phyloP scores from a whole-genome alignment of 2,113 vertebrate genomes.

The Crotalus helleri region DNA sequence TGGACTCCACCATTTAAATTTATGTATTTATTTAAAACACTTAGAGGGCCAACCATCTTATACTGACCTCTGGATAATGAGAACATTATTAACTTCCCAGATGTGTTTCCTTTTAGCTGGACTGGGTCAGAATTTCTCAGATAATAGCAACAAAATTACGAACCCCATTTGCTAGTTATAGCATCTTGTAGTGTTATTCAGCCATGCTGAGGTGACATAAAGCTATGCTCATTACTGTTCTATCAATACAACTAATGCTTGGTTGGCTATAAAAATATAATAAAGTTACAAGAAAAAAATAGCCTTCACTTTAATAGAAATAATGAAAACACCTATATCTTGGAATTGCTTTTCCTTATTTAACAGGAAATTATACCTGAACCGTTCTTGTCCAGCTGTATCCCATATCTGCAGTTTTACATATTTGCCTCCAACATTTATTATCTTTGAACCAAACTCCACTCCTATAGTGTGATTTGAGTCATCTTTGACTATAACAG shows the following conservation, averaged over 20 bases:
- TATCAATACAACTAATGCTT: neutral
- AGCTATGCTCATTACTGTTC: neutral
- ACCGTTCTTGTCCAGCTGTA: constrained; percentile 79
- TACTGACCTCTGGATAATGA: neutral
- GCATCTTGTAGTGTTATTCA: neutral
- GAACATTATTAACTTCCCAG: neutral
- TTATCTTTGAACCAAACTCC: constrained; percentile 80
- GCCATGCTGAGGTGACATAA: neutral
- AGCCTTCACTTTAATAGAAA: neutral
- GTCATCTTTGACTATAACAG: constrained; percentile 75
- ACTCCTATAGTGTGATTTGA: constrained; percentile 81
- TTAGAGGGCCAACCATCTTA: neutral
- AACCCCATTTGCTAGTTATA: neutral
- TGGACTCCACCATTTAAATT: neutral
- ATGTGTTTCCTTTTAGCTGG: neutral
- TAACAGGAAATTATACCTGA: constrained; percentile 66
- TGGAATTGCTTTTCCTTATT: neutral
- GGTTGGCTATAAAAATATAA: neutral
- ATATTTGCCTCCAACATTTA: constrained; percentile 81
- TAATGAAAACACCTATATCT: neutral
- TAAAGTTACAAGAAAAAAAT: neutral
- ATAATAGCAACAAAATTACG: constrained; percentile 1
- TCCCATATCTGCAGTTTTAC: constrained; percentile 83
- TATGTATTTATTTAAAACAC: neutral
- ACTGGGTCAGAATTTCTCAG: neutral